Evolutionary conservation across 2,888 invertebrate genomes (phyloP).

Genomic region (Phoronis australis): DNA sequence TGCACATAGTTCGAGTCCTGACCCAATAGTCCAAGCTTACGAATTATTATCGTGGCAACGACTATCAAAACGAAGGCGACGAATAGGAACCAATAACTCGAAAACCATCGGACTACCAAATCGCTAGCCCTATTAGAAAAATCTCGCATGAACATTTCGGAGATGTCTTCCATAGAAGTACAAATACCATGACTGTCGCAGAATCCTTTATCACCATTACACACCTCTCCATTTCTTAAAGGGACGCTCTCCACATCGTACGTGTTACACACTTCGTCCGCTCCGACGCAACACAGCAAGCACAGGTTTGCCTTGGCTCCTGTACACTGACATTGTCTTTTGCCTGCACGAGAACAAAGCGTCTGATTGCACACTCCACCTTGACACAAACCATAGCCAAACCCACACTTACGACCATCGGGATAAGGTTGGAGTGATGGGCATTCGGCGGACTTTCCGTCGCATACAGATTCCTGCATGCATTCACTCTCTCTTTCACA

Average conservation of each 20-base stretch:
- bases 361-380: constrained; percentile 20
- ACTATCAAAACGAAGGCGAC: constrained; percentile 9
- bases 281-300: constrained; percentile 21
- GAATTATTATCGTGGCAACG: constrained; percentile 11
- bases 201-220: constrained; percentile 18
- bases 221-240: constrained; percentile 17
- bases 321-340: constrained; percentile 19
- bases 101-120: constrained; percentile 17
- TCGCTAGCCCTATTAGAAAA: constrained; percentile 14
- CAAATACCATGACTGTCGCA: constrained; percentile 17
- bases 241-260: no score
- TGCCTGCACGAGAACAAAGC: constrained; percentile 18
- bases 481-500: constrained; percentile 24
- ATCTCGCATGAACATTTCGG: constrained; percentile 13
- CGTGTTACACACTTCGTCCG: no score
- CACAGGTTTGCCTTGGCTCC: constrained; percentile 12
- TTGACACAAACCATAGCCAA: constrained; percentile 20
- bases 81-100: constrained; percentile 21
- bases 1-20: no score
- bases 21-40: no score
- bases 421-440: constrained; percentile 13
- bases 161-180: constrained; percentile 14
- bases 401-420: constrained; percentile 21
- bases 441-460: constrained; percentile 21
- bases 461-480: constrained; percentile 17